Conservation (phyloP, 2,888 invertebrate species). For the Dicranocentrus wangi region DNA sequence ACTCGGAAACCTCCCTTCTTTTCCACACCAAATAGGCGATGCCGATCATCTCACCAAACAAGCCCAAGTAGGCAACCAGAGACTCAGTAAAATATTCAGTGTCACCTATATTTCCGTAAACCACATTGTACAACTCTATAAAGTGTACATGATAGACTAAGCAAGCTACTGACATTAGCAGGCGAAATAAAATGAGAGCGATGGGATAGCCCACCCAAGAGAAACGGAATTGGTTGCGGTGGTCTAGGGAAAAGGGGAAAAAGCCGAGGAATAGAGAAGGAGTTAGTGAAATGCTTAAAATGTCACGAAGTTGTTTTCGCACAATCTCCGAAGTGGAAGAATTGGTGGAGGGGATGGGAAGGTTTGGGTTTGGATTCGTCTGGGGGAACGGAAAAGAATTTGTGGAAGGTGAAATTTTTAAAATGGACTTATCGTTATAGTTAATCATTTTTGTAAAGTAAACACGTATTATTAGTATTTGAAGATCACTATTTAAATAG, state of each 20-base stretch:
- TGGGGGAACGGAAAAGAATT: not conserved
- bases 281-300: not conserved
- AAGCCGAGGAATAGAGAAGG: not conserved
- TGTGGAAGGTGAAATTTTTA: not conserved
- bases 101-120: not conserved
- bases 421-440: too few species aligned
- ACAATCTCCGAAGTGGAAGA: not conserved
- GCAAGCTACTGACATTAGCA: not conserved
- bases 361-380: not conserved
- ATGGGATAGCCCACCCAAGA: not conserved
- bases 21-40: not conserved
- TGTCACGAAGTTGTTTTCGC: not conserved
- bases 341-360: not conserved
- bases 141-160: not conserved
- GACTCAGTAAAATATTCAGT: not conserved
- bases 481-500: too few species aligned
- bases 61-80: not conserved
- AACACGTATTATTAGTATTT: too few species aligned
- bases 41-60: not conserved
- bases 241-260: constrained; percentile 1
- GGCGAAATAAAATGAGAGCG: not conserved
- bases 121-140: not conserved
- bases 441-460: too few species aligned
- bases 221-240: not conserved
- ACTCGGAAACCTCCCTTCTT: not conserved